Base-by-base conservation (phyloP, 2,797 vertebrate species). In the Meriones psammophilus region DNA sequence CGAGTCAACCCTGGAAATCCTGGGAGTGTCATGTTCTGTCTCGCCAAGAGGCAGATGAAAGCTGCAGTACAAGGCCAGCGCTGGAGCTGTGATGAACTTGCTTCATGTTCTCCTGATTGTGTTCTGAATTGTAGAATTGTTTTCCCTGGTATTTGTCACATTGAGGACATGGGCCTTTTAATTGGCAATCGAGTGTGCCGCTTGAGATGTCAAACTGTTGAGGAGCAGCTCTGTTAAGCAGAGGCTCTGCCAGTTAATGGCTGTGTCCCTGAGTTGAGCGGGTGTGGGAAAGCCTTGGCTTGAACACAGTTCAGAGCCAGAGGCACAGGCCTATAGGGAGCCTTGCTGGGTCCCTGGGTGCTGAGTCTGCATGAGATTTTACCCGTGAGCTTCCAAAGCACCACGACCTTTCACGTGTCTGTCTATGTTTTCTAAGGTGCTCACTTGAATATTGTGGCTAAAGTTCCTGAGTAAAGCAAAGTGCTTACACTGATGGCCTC, bases 131-230 rank as follows among this genome's bases (percentile, higher is more conserved):
- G 10, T 13, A 54, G 94, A 84, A 86, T 36, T 96, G 94, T 92
- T 96, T 95, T 93, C 84, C 78, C 79, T 46, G 76, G 92, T 66
- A 94, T 96, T 81, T 91, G 96, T 97, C 96, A 95, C 91, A 58
- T 1, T 14, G 93, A 89, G 91, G 97, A 95, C 91, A 33, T 8
- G 46, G 58, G 79, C n/a, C 71, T 94, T 95, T 97, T 95, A 97
- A 97, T 36, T 95, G 97, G 95, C 0, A 39, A 94, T 89, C 0
- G 2, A 79, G 95, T 5, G 0, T 14, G 77, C 88, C 1, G 28
- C 89, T 64, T 85, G 89, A 92, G 87, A 92, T 92, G 96, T 92
- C 96, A 86, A 74, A 42, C 94, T n/a, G 92, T 46, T 54, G 81
- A 90, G 90, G 91, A 60, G 96, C 3, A 8, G 94, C 95, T 87